Evolutionary conservation across 2,888 invertebrate genomes (phyloP).

Genomic region (Sussaba pulchella): DNA sequence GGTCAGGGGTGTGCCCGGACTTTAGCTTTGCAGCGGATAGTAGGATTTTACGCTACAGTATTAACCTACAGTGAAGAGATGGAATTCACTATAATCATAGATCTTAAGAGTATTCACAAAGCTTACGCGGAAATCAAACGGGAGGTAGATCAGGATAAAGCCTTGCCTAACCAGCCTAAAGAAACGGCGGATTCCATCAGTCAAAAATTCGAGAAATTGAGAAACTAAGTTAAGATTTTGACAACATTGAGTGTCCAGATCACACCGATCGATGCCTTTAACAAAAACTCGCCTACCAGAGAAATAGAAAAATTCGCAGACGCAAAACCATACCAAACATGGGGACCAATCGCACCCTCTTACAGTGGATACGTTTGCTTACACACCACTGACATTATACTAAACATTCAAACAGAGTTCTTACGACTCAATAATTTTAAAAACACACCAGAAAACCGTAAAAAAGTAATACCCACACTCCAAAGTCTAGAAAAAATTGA

Average conservation of each 20-base stretch:
- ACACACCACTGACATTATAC: constrained; percentile 1
- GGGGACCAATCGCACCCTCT: not conserved
- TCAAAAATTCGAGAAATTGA: constrained; percentile 34
- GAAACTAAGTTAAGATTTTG: constrained; percentile 35
- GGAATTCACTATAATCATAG: constrained; percentile 43
- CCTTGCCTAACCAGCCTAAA: constrained; percentile 6
- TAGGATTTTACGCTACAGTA: no score
- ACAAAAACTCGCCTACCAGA: not conserved
- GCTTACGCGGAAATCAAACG: constrained; percentile 30
- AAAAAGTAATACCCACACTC: not conserved
- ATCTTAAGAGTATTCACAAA: constrained; percentile 49
- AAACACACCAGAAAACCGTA: not conserved
- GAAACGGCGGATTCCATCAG: constrained; percentile 11
- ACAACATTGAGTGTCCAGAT: constrained; percentile 29
- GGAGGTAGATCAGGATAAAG: constrained; percentile 14
- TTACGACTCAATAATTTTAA: constrained; percentile 5
- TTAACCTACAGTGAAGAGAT: constrained; percentile 48
- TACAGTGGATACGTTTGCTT: constrained; percentile 4
- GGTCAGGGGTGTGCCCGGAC: no score
- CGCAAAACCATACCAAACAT: constrained; percentile 1
- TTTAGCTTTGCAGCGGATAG: no score
- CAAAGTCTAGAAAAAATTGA: not conserved
- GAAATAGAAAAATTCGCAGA: not conserved
- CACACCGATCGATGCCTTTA: not conserved
- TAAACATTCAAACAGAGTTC: not conserved